Evolutionary conservation across 1,140 invertebrate genomes (phyloP), one percentile per base, ranked within the genome.

Genomic region (Nephotettix cincticeps): DNA sequence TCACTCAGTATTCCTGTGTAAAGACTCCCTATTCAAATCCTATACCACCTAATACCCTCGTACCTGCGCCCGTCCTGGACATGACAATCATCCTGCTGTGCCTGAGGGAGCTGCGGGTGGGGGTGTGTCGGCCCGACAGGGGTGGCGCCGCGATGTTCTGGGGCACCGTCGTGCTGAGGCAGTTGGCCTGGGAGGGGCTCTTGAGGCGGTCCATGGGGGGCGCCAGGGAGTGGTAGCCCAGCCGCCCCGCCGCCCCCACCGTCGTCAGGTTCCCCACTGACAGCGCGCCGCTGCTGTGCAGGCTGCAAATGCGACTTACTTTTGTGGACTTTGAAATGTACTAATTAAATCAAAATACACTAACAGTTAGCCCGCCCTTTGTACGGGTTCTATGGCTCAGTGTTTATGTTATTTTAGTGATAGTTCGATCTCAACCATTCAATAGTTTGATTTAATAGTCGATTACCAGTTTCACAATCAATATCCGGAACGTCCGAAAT

Each of bases 21-120:
- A n/a, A n/a, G n/a, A n/a, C n/a, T n/a, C n/a, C n/a, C n/a, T n/a
- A n/a, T n/a, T n/a, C n/a, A n/a, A n/a, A n/a, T n/a, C n/a, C n/a
- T n/a, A n/a, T n/a, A n/a, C n/a, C n/a, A n/a, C n/a, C n/a, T n/a
- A n/a, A n/a, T n/a, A n/a, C n/a, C 13, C 29, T 27, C 80, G 80
- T 78, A 87, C 86, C 81, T 78, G 84, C 82, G 68, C 84, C 83
- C 66, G 79, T 81, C 69, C 84, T 83, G 75, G 83, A 82, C 81
- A 89, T 84, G 6, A 90, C 88, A 69, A 90, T 87, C 89, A 90
- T 90, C 43, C 89, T 81, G 77, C 88, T 89, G 76, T 91, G 89
- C 69, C 89, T 81, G 66, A 90, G 80, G 74, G 88, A 90, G 77
- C 87, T 89, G 72, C 89, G 83, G n/a, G 89, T 90, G 45, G 89